phyloP scores from a whole-genome alignment of 2,888 invertebrate species.

The Machimus atricapillus region DNA sequence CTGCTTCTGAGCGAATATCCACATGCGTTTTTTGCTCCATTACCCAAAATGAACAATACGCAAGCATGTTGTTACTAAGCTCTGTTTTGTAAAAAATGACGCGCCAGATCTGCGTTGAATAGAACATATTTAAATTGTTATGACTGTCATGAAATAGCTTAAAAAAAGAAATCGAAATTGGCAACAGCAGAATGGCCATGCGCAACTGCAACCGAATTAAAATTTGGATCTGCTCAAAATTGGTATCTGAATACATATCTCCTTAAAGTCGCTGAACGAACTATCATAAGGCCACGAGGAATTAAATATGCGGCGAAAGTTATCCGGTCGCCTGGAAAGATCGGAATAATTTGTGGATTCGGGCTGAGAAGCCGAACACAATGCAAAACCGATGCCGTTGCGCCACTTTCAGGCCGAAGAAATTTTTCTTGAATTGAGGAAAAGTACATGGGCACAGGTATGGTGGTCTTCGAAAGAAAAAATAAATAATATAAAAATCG shows the following conservation, averaged over 20 bases:
- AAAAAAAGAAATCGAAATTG: neutral
- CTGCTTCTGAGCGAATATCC: neutral
- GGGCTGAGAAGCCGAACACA: neutral
- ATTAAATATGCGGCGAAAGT: neutral
- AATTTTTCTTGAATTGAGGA: neutral
- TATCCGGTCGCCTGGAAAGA: neutral
- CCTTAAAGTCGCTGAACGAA: neutral
- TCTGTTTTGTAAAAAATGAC: neutral
- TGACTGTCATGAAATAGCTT: neutral
- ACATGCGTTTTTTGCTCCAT: neutral
- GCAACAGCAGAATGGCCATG: neutral
- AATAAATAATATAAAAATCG: neutral
- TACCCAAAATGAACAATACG: neutral
- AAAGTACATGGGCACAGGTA: neutral
- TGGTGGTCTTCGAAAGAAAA: neutral
- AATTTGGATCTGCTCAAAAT: neutral
- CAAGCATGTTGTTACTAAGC: neutral
- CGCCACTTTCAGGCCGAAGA: neutral
- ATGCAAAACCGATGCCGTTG: neutral
- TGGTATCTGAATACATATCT: neutral
- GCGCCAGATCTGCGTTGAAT: neutral
- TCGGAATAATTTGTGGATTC: slow-evolving; percentile 6
- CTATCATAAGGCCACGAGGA: neutral
- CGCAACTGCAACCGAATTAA: neutral
- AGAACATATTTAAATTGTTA: neutral